Percentiles rank a stretch among this genome's conserved stretches.
phyloP scores from a whole-genome alignment of 2,888 invertebrate species.

The Pristionchus arcanus region DNA sequence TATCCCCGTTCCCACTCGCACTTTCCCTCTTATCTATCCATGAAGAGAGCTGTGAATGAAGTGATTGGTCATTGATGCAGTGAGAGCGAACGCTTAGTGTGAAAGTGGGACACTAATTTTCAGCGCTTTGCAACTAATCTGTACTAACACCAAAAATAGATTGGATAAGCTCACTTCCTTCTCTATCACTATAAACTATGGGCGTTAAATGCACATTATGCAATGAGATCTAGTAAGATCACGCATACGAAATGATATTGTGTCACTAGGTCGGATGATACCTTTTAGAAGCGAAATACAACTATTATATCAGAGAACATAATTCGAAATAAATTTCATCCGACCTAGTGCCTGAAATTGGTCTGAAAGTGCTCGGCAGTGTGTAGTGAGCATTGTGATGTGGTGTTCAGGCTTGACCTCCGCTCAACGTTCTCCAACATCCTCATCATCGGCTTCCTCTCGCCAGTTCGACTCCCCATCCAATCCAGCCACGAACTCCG shows the following conservation, averaged over 20 bases:
- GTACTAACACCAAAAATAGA: background rate
- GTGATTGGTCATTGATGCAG: background rate
- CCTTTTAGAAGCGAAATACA: no score
- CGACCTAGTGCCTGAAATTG: background rate
- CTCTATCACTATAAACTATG: background rate
- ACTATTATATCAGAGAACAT: no score
- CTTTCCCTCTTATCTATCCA: background rate
- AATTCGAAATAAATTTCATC: no score
- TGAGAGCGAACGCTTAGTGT: background rate
- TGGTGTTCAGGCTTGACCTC: constrained; percentile 33
- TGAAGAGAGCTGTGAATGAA: constrained; percentile 1
- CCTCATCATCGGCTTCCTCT: background rate
- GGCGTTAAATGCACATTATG: background rate
- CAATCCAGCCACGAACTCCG: background rate
- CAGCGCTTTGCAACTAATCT: background rate
- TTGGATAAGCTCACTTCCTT: background rate
- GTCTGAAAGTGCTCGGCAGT: background rate
- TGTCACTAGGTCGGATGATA: no score
- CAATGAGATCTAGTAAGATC: no score
- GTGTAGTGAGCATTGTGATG: background rate
- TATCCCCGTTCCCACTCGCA: background rate
- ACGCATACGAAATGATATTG: no score
- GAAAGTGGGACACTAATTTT: constrained; percentile 36
- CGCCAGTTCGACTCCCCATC: constrained; percentile 49
- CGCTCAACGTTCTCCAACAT: background rate